Evolutionary conservation across 2,888 invertebrate species (phyloP), one percentile per base, ranked within the genome.

Genomic region (Pseudolycoriella hygida): DNA sequence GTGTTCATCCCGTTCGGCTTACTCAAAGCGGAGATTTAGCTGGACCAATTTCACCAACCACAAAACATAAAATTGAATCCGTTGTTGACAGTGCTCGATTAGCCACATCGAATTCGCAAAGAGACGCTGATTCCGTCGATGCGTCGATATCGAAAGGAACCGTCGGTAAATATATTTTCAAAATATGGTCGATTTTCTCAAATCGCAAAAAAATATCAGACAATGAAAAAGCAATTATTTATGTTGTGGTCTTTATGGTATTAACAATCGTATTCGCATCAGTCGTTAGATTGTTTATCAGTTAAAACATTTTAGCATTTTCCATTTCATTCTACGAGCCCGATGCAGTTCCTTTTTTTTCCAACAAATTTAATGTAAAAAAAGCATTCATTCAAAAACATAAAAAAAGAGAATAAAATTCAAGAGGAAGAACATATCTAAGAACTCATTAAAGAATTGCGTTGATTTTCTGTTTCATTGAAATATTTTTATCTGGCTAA

Each of bases 1-100:
- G 88, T 46, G 85, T 89, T 50, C 80, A 81, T 66, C 79, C 81
- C 20, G 74, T 87, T 55, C 74, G 89, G 42, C 62, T 72, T 46
- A 68, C 72, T 54, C 67, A 66, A 44, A 72, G 73, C 37, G 67
- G 67, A 40, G 72, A 73, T 54, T 69, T 84, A 53, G 64, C 72
- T 48, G 81, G 87, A 49, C 76, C 82, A 50, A 80, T 74, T 66
- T 83, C 86, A 51, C 72, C 74, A 45, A 62, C 73, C 43, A 64
- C 76, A 53, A 72, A 73, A 46, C 61, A 64, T 52, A 59, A 60
- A 53, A 42, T 44, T 8, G 31, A 20, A 40, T 39, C 39, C 20
- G 30, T 14, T 30, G 25, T 17, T n/a, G 44, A 31, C 20, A 17
- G 30, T 25, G 20, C 14, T 19, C 30, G 17, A 39, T 38, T 30